These are phyloP conservation scores for Pipistrellus nathusii DNA, from an alignment of 2,797 vertebrate species.

Conservation along the genomic window DNA sequence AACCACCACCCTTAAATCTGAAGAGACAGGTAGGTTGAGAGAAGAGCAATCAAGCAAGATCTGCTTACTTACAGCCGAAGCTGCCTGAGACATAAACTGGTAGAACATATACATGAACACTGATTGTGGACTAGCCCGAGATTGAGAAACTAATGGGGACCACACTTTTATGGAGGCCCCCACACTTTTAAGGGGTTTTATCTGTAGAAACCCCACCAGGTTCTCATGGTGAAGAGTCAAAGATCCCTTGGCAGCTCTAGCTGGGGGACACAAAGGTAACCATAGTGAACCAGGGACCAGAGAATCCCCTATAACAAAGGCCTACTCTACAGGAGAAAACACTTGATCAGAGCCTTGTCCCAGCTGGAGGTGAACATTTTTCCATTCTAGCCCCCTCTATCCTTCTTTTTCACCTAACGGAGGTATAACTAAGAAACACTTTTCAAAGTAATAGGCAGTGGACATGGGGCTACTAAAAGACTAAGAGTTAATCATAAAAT, in stretches of 20 bases:
- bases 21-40: background rate
- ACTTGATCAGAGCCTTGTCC: background rate
- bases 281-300: background rate
- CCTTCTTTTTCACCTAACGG: background rate
- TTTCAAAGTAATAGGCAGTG: background rate
- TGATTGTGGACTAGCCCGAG: background rate
- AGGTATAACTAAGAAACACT: background rate
- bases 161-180: background rate
- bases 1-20: background rate
- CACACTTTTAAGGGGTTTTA: background rate
- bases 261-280: background rate
- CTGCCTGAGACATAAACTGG: background rate
- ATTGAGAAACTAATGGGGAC: background rate
- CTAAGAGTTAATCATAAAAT: background rate
- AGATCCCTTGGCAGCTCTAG: background rate
- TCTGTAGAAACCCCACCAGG: background rate
- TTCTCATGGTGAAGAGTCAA: background rate
- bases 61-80: background rate
- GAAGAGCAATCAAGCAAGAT: slow-evolving; percentile 7
- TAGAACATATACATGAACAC: background rate
- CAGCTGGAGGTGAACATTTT: background rate
- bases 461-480: background rate
- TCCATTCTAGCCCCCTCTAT: background rate
- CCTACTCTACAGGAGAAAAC: background rate
- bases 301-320: background rate